Evolutionary conservation across 2,113 vertebrate genomes (phyloP).

Genomic region (Protobothrops mucrosquamatus): DNA sequence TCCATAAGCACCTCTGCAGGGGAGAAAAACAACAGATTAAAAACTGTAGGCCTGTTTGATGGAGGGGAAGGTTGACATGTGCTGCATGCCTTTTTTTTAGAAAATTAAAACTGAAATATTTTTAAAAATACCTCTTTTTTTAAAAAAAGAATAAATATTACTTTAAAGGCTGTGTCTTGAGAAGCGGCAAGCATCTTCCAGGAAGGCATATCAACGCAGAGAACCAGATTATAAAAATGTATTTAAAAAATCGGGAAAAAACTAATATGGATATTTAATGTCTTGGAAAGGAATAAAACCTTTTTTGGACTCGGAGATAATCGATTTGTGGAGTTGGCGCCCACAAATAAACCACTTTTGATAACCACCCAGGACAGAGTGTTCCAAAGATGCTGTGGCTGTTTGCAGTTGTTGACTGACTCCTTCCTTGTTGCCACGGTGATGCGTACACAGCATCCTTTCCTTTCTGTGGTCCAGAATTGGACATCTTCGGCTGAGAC

Average conservation of each 20-base stretch:
- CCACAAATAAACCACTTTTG: neutral
- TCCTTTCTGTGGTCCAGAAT: neutral
- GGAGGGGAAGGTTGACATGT: neutral
- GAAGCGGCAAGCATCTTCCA: neutral
- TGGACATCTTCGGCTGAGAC: neutral
- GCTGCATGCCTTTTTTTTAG: neutral
- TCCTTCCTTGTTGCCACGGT: neutral
- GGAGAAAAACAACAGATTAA: neutral
- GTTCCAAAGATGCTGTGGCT: neutral
- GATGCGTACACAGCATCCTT: neutral
- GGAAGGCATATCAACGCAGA: neutral
- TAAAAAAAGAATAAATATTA: neutral
- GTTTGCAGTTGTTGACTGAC: neutral
- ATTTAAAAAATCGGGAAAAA: neutral
- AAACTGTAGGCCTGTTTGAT: neutral
- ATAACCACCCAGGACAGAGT: neutral
- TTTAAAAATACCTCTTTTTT: neutral
- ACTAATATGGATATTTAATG: neutral
- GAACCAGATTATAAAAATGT: neutral
- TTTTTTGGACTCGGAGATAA: neutral
- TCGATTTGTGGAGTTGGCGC: rapidly evolving
- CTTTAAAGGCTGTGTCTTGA: neutral
- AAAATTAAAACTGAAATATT: neutral
- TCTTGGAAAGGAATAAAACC: neutral
- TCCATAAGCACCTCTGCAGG: neutral